Percentiles rank a stretch among this genome's conserved stretches.
Conservation (phyloP, 2,797 vertebrate species). For the Molothrus aeneus region DNA sequence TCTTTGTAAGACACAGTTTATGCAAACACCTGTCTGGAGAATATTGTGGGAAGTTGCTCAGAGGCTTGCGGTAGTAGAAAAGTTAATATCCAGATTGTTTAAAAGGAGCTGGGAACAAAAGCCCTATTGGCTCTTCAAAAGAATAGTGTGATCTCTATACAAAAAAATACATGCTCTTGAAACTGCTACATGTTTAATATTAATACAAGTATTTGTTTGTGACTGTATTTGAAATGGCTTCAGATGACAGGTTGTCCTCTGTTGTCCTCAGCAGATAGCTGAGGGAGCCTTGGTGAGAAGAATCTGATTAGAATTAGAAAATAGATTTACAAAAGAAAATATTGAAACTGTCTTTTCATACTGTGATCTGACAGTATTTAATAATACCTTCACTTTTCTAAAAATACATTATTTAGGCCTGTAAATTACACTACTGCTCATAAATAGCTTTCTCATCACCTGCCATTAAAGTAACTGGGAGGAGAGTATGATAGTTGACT, state of each 20-base stretch:
- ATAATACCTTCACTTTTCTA: not conserved
- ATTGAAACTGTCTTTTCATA: constrained; percentile 11
- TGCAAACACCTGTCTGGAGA: constrained; percentile 43
- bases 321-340: constrained; percentile 14
- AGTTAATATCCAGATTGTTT: constrained; percentile 53
- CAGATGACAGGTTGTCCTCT: constrained; percentile 25
- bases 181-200: constrained; percentile 31
- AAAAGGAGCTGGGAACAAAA: constrained; percentile 45
- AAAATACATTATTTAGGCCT: not conserved
- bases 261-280: constrained; percentile 20
- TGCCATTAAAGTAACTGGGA: not conserved
- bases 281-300: not conserved
- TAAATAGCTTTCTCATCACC: not conserved
- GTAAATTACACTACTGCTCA: not conserved
- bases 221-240: constrained; percentile 41
- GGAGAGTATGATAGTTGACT: not conserved
- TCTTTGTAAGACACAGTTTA: constrained; percentile 39
- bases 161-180: constrained; percentile 22
- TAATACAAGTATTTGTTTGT: constrained; percentile 56
- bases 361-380: not conserved
- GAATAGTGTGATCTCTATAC: constrained; percentile 3
- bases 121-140: constrained; percentile 39
- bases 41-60: constrained; percentile 31
- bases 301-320: constrained; percentile 6
- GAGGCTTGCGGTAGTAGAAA: not conserved